Evolutionary conservation across 92 coral and sea anemone genomes (phyloP).

Genomic region (Diadumene lineata): DNA sequence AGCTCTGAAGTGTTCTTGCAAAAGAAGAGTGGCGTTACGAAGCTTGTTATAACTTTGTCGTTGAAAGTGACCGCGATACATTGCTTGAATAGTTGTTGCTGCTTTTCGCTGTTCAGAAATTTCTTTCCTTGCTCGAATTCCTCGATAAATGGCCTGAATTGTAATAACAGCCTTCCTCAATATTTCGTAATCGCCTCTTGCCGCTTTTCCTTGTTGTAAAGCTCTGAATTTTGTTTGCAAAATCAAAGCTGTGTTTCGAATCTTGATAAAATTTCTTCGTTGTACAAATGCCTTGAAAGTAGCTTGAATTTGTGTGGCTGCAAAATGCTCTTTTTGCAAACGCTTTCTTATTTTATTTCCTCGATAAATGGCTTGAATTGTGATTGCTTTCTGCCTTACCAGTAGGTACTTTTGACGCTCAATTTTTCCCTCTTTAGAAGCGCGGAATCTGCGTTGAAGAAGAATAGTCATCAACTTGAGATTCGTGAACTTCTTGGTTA

Average conservation of each 20-base stretch:
- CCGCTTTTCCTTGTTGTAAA: conserved; percentile 5
- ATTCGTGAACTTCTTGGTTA: conserved; percentile 43
- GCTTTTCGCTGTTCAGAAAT: too few relatives aligned
- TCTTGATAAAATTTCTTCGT: conserved; percentile 16
- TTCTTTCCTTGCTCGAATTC: too few relatives aligned
- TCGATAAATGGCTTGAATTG: conserved; percentile 69
- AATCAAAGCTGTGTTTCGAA: conserved; percentile 41
- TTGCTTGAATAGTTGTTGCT: conserved; percentile 67
- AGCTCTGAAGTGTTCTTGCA: conserved; percentile 57
- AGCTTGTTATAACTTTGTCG: conserved; percentile 40
- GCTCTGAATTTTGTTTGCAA: conserved; percentile 52
- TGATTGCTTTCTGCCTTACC: conserved; percentile 35
- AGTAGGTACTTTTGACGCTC: conserved; percentile 35
- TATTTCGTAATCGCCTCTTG: conserved; percentile 19
- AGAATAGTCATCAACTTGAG: conserved; percentile 49
- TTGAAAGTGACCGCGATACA: conserved; percentile 51
- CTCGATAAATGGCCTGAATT: conserved; percentile 58
- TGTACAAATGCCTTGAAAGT: conserved; percentile 34
- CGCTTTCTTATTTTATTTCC: conserved; percentile 60
- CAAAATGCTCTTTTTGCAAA: conserved; percentile 32
- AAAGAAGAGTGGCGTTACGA: conserved; percentile 29
- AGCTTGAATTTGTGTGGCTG: conserved; percentile 61
- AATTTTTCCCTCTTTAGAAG: conserved; percentile 40
- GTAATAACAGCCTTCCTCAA: conserved; percentile 20
- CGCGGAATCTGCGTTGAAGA: conserved; percentile 64